A percentile compares a stretch with the other conserved stretches of the same genome.
phyloP scores from a whole-genome alignment of 2,797 vertebrate genomes.

The Austrolebias charrua region DNA sequence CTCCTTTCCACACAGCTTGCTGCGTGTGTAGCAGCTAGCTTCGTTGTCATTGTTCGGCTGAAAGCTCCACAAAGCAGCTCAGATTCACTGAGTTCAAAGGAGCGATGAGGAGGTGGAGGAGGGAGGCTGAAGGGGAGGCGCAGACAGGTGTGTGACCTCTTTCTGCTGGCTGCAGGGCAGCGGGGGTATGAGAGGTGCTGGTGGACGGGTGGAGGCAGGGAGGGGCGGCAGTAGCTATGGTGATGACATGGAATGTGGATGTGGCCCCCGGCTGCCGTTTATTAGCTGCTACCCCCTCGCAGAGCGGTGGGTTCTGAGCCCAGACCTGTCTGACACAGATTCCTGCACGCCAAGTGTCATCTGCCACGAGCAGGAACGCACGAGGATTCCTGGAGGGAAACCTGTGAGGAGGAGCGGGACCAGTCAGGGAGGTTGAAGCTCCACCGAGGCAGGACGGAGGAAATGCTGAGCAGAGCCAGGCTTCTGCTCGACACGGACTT shows the following conservation, averaged over 20 bases:
- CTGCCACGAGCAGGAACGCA: conserved; percentile 41
- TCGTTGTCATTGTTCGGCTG: neutral
- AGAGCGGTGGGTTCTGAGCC: conserved; percentile 59
- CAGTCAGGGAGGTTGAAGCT: no score
- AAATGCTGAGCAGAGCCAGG: no score
- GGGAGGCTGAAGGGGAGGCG: conserved; percentile 34
- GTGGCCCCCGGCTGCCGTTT: conserved; percentile 63
- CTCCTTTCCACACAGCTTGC: no score
- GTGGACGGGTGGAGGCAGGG: conserved; percentile 1
- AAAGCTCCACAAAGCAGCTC: neutral
- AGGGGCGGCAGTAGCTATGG: conserved; percentile 54
- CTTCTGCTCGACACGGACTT: no score
- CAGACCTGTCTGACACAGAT: conserved; percentile 65
- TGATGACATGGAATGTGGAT: conserved; percentile 66
- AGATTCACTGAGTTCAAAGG: conserved; percentile 27
- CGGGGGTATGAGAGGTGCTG: conserved; percentile 10
- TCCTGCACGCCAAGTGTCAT: conserved; percentile 54
- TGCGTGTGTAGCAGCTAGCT: neutral
- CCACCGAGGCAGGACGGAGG: no score
- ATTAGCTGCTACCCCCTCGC: conserved; percentile 55
- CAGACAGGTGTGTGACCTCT: conserved; percentile 72
- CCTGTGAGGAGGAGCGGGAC: conserved; percentile 1
- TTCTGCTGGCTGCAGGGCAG: conserved; percentile 40
- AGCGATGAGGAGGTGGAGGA: neutral
- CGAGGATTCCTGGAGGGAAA: conserved; percentile 23